Percentiles rank a stretch among this genome's conserved stretches.
phyloP scores from a whole-genome alignment of 2,113 vertebrate species.

The Chascanopsetta lugubris region DNA sequence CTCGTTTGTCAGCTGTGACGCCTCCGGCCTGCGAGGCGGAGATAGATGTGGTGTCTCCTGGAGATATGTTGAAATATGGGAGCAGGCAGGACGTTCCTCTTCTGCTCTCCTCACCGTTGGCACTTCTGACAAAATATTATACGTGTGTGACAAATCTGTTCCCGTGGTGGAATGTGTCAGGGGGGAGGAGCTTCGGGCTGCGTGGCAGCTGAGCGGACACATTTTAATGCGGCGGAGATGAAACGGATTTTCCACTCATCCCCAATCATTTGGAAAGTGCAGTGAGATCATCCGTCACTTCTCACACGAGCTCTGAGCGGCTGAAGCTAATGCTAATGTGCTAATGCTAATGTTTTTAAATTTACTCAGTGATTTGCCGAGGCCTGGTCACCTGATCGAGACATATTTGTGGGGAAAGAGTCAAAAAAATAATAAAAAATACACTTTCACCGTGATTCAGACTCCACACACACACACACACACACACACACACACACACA shows the following conservation, averaged over 20 bases:
- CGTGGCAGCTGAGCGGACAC: conserved; percentile 23
- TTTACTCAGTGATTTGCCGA: too few relatives aligned
- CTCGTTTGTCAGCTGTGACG: conserved; percentile 23
- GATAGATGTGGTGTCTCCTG: conserved; percentile 26
- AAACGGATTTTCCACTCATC: not conserved
- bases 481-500: too few relatives aligned
- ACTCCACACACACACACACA: too few relatives aligned
- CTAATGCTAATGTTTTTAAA: too few relatives aligned
- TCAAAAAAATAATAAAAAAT: too few relatives aligned
- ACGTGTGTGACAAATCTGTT: conserved; percentile 4
- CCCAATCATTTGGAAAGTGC: not conserved
- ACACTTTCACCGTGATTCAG: too few relatives aligned
- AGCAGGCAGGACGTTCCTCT: not conserved
- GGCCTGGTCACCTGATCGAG: too few relatives aligned
- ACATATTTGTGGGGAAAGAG: too few relatives aligned
- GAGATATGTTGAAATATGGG: conserved; percentile 20
- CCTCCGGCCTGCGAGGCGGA: conserved; percentile 14
- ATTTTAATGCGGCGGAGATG: not conserved
- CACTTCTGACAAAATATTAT: conserved; percentile 33
- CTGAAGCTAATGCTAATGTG: too few relatives aligned
- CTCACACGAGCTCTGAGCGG: too few relatives aligned
- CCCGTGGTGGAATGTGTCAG: conserved; percentile 21
- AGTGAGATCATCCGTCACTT: too few relatives aligned
- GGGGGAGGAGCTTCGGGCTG: conserved; percentile 14
- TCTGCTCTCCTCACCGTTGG: not conserved